Base-by-base conservation (phyloP, 2,888 invertebrate genomes). In the Nasonovia ribisnigri region DNA sequence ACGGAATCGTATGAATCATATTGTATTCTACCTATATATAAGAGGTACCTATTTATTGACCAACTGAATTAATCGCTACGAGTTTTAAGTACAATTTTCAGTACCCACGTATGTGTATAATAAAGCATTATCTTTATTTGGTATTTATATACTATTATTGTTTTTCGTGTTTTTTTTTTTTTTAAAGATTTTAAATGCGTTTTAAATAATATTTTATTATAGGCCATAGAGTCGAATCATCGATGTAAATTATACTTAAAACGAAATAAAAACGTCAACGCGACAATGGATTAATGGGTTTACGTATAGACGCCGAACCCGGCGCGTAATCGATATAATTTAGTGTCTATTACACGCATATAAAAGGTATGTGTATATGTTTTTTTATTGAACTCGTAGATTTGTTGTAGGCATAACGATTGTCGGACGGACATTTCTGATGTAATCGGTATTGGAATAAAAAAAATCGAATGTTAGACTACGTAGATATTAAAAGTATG, bases 251-350 rank as follows among this genome's bases (percentile, higher is more conserved):
- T 87, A 87, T 92, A 67, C 48, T 51, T 42, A 67, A 87, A 88
- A 48, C 29, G 29, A 84, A 92, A 92, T 92, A 92, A 92, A 92
- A 92, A 92, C 92, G 92, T 92, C 92, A 29, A 86, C 92, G 42
- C 67, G 48, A 92, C 67, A 67, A 43, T 42, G 88, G 51, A 88
- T 92, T 92, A 92, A 92, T 92, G 92, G 92, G 51, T 67, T 87
- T 51, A 42, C 26, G 42, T 46, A 16, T 77, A 60, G 26, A 36
- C 60, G 29, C 88, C 48, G 67, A 67, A 77, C 92, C 36, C 36
- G 51, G 8, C 20, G 90, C 29, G 60, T 92, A 88, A 92, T 92
- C 92, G 92, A 92, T 92, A 92, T 92, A 88, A 92, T 92, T 92
- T 92, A 92, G 60, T 92, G 10, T 48, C 46, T n/a, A 29, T 86